Percentiles rank a stretch among this genome's conserved stretches.
Conservation (phyloP, 1,140 invertebrate genomes). For the Bombus pascuorum region DNA sequence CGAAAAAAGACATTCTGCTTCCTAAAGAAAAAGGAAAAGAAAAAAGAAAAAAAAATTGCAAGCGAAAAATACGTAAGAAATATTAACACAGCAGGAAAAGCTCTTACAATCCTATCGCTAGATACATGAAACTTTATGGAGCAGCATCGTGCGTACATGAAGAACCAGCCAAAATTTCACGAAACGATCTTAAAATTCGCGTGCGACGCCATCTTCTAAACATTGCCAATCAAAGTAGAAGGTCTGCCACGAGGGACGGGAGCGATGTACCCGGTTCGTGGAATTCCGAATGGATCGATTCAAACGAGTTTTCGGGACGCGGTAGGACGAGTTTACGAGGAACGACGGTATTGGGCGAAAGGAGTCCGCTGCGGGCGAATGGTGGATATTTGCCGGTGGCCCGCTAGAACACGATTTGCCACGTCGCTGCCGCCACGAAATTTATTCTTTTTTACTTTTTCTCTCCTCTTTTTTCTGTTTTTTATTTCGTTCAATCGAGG, state of each 20-base stretch:
- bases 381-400: constrained; percentile 70
- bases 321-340: constrained; percentile 71
- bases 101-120: background rate
- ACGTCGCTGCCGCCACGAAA: constrained; percentile 60
- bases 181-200: constrained; percentile 47
- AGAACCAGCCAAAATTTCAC: constrained; percentile 3
- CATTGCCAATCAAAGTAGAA: constrained; percentile 60
- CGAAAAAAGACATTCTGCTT: too few species aligned
- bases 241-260: constrained; percentile 39
- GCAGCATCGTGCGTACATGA: rapidly evolving
- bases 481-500: constrained; percentile 51
- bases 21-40: too few species aligned
- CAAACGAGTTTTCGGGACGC: constrained; percentile 68
- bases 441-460: constrained; percentile 63
- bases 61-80: too few species aligned
- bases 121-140: background rate
- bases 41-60: too few species aligned
- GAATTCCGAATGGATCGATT: constrained; percentile 68
- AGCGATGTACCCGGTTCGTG: constrained; percentile 58
- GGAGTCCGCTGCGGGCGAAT: constrained; percentile 65
- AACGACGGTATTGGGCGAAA: constrained; percentile 70
- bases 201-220: constrained; percentile 48
- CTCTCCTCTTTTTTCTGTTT: background rate
- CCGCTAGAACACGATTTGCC: constrained; percentile 69
- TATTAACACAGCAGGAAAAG: too few species aligned